Evolutionary conservation across 2,113 vertebrate species (phyloP).

Genomic region (Bos indicus): DNA sequence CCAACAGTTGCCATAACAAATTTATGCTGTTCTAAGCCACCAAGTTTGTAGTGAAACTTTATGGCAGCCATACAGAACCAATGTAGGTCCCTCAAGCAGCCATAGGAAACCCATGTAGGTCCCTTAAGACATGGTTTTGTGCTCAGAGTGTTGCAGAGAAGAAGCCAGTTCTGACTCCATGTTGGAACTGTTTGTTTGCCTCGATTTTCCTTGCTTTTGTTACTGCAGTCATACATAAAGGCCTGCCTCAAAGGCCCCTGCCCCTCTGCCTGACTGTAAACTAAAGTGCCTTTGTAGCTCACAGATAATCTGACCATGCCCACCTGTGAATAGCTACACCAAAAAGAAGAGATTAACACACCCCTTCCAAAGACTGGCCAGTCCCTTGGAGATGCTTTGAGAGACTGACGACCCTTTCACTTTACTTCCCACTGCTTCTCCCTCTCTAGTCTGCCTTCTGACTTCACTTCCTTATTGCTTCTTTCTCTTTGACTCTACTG

Average conservation of each 20-base stretch:
- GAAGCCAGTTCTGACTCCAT: background rate
- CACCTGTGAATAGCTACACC: background rate
- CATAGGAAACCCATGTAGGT: background rate
- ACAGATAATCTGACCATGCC: background rate
- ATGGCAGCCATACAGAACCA: background rate
- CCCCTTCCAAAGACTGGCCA: background rate
- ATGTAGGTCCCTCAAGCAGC: background rate
- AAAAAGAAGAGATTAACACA: background rate
- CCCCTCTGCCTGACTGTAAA: background rate
- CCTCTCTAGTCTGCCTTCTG: background rate
- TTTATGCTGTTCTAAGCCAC: background rate
- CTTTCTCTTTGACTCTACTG: background rate
- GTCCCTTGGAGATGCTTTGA: background rate
- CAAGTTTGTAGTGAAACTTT: background rate
- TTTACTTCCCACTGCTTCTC: background rate
- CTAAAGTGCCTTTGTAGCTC: background rate
- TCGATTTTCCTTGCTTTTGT: background rate
- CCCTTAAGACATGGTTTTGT: rapidly evolving
- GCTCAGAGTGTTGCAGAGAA: background rate
- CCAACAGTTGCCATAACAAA: background rate
- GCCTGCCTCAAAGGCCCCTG: background rate
- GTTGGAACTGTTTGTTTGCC: background rate
- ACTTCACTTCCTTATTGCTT: background rate
- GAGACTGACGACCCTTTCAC: background rate
- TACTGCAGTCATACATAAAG: background rate